Conservation (phyloP, 2,888 invertebrate genomes). For the Margaritifera margaritifera region DNA sequence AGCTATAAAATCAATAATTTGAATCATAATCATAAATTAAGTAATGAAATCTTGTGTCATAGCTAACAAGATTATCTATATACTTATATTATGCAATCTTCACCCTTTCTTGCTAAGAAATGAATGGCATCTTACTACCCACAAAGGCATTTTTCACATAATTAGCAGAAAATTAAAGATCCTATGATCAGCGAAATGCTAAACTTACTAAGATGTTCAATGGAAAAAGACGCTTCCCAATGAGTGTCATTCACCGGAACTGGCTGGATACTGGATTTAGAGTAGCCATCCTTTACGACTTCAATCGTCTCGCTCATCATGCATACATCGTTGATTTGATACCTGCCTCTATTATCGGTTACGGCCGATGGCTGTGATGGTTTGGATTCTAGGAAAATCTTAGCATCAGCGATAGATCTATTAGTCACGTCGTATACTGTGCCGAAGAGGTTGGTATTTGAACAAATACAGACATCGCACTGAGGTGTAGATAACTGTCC, state of each 20-base stretch:
- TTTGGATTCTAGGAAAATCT: constrained; percentile 1
- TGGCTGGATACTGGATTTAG: not conserved
- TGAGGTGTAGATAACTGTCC: not conserved
- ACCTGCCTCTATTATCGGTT: constrained; percentile 2
- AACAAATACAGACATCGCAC: constrained; percentile 9
- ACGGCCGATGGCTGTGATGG: not conserved
- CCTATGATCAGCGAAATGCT: not conserved
- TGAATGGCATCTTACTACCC: no score
- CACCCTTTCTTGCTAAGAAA: no score
- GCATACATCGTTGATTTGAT: constrained; percentile 1
- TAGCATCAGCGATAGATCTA: not conserved
- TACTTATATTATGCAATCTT: no score
- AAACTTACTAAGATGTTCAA: constrained; percentile 1
- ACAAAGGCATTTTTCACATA: no score
- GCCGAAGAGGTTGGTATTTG: not conserved
- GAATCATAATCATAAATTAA: no score
- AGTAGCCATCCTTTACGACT: constrained; percentile 6
- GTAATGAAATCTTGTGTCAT: no score
- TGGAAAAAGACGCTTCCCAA: not conserved
- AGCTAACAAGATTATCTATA: no score
- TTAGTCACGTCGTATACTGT: not conserved
- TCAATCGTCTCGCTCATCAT: constrained; percentile 1
- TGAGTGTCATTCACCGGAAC: not conserved
- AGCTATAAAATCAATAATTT: no score
- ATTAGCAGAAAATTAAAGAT: constrained; percentile 1